Evolutionary conservation across 2,888 invertebrate species (phyloP).

Genomic region (Drosophila subsilvestris): DNA sequence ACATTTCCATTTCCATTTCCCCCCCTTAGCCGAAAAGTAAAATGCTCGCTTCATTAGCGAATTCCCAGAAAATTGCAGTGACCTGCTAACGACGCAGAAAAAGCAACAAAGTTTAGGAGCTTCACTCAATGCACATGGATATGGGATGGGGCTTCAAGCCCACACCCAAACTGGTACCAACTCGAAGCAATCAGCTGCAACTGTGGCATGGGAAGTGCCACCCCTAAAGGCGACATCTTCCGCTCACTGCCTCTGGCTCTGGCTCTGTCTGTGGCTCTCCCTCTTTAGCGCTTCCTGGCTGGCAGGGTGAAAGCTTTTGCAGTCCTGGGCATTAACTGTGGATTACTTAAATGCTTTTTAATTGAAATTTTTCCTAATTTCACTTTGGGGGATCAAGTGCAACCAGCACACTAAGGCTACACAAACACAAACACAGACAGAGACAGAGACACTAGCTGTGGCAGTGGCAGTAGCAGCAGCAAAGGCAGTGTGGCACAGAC

Average conservation of each 20-base stretch:
- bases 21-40: slow-evolving; percentile 18
- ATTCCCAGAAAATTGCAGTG: slow-evolving; percentile 71
- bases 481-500: slow-evolving; percentile 29
- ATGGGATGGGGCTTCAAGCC: slow-evolving; percentile 3
- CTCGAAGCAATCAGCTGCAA: slow-evolving; percentile 56
- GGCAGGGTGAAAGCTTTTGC: slow-evolving; percentile 48
- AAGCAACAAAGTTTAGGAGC: slow-evolving; percentile 17
- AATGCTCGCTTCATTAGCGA: slow-evolving; percentile 66
- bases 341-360: slow-evolving; percentile 83
- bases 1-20: slow-evolving; percentile 28
- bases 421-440: slow-evolving; percentile 51
- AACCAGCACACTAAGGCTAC: slow-evolving; percentile 63
- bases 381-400: slow-evolving; percentile 79
- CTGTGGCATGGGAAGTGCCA: slow-evolving; percentile 42
- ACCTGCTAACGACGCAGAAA: slow-evolving; percentile 51
- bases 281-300: not conserved
- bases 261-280: not conserved
- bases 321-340: slow-evolving; percentile 71
- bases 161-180: slow-evolving; percentile 9
- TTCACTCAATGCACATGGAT: slow-evolving; percentile 40
- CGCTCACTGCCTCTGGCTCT: not conserved
- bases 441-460: slow-evolving; percentile 5
- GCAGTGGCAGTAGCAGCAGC: not conserved
- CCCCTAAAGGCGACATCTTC: slow-evolving; percentile 42
- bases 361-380: slow-evolving; percentile 81